Evolutionary conservation across 2,113 vertebrate genomes (phyloP), one percentile per base, ranked within the genome.

Genomic region (Sebastes fasciatus): DNA sequence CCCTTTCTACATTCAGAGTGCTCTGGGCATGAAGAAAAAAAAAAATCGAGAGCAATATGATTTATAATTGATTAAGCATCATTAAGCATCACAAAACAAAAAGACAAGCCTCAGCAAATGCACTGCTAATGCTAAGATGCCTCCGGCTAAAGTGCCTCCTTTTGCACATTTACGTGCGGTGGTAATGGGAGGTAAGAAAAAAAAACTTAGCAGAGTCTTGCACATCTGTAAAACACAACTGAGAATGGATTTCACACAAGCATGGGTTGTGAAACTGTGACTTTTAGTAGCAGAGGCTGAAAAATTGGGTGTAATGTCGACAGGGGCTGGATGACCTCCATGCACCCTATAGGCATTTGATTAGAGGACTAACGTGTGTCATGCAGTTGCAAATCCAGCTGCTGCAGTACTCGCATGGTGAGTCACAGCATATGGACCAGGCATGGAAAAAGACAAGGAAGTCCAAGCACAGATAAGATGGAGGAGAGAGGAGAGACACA

Each of bases 41-140:
- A 34, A 74, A 90, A 88, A 83, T 82, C 57, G 74, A 61, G 67
- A 83, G 76, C 77, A 79, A 93, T 81, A 82, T 76, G 67, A 58
- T 86, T 89, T 83, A 85, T 90, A 93, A 86, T 92, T 90, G 82
- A 94, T 94, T 91, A 94, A 61, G 88, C 88, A 88, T 90, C 86
- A 89, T 55, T 55, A 55, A n/a, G 52, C 52, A 55, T 55, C 21
- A 63, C 16, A 89, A 93, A 90, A 93, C 87, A 83, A 88, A 85
- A 90, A 80, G 79, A 77, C 87, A 72, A 84, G 70, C 17, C 60
- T 79, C 62, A 16, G 79, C 81, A 77, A 77, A 75, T 42, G 80
- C 77, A 71, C 65, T 34, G 65, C 81, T 81, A 86, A 88, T 83
- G 73, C 77, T 69, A 43, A 81, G 79, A 83, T 2, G 82, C 87